Conservation (phyloP, 2,888 invertebrate species). For the Leptinotarsa rubiginosa region DNA sequence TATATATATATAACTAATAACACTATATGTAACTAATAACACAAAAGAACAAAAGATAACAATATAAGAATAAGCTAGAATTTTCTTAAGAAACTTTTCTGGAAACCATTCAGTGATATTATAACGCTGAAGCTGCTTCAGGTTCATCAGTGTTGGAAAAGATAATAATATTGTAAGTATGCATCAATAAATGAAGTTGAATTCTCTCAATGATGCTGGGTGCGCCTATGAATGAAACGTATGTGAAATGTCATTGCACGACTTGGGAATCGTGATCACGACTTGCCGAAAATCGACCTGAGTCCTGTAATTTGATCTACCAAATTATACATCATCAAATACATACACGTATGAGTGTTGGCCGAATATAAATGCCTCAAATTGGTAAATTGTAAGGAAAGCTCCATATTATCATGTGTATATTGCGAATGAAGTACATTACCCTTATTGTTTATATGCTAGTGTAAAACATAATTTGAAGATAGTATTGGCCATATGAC, state of each 20-base stretch:
- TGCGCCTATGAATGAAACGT: neutral
- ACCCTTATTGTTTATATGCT: neutral
- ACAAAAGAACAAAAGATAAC: too few relatives aligned
- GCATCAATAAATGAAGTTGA: neutral
- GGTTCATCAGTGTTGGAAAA: too few relatives aligned
- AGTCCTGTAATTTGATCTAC: constrained; percentile 34
- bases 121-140: too few relatives aligned
- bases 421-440: neutral
- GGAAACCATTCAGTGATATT: too few relatives aligned
- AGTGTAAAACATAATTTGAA: neutral
- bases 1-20: too few relatives aligned
- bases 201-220: neutral
- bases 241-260: constrained; percentile 35
- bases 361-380: neutral
- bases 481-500: neutral
- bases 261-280: constrained; percentile 36
- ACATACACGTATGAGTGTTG: neutral
- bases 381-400: constrained; percentile 5
- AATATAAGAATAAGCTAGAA: too few relatives aligned
- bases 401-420: neutral
- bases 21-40: too few relatives aligned
- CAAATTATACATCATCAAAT: constrained; percentile 18
- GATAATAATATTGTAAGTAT: too few relatives aligned
- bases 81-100: too few relatives aligned
- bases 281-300: constrained; percentile 23